Conservation (phyloP, 2,888 invertebrate species). For the Eubasilissa splendida region DNA sequence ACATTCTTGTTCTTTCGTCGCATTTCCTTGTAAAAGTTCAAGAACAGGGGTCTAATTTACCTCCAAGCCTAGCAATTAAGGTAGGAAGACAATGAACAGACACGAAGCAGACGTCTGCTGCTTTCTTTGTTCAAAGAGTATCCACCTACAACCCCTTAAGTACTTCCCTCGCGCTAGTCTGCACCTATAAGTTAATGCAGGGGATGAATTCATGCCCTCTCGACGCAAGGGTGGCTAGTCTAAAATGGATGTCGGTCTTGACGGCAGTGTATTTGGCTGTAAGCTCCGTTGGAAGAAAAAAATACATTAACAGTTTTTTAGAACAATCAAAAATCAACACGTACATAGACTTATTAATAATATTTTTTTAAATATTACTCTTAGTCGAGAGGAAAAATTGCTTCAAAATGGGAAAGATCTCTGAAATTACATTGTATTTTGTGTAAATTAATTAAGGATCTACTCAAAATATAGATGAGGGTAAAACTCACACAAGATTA, state of each 20-base stretch:
- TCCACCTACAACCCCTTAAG: not conserved
- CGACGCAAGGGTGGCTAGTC: constrained; percentile 2
- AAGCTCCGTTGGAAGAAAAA: no score
- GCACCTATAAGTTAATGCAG: constrained; percentile 11
- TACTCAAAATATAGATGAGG: no score
- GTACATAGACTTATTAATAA: no score
- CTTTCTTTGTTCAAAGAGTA: constrained; percentile 28
- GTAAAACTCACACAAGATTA: no score
- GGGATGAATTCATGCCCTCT: constrained; percentile 13
- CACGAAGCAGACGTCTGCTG: constrained; percentile 36
- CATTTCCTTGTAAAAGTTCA: constrained; percentile 6
- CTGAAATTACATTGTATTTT: no score
- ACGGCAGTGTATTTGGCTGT: no score
- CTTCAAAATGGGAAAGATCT: no score
- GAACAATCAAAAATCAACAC: no score
- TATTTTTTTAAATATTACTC: no score
- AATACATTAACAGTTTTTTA: no score
- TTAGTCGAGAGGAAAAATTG: no score
- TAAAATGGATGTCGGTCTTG: not conserved
- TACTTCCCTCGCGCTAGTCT: constrained; percentile 13
- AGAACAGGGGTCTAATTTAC: constrained; percentile 6
- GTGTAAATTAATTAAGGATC: no score
- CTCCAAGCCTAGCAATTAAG: constrained; percentile 48
- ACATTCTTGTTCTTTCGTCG: not conserved
- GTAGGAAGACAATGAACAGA: constrained; percentile 51